These are phyloP conservation scores for Pardosa pseudoannulata DNA, from an alignment of 2,888 invertebrate genomes.

Conservation along the genomic window DNA sequence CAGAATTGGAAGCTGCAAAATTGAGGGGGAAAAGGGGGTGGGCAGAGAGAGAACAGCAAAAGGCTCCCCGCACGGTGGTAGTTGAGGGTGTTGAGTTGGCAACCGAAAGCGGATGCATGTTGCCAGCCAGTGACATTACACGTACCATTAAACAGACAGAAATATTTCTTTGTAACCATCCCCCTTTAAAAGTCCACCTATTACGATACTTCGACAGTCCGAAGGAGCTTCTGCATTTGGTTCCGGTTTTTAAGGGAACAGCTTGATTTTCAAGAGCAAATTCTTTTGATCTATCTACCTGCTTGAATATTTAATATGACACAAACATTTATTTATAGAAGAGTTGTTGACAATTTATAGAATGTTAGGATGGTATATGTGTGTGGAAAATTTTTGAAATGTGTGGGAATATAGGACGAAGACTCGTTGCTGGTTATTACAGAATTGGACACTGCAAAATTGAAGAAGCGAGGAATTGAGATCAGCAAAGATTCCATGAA, in stretches of 20 bases:
- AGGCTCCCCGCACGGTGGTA: neutral
- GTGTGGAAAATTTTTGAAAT: conserved; percentile 63
- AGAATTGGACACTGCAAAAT: conserved; percentile 40
- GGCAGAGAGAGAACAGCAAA: too few relatives aligned
- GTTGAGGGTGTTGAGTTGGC: conserved; percentile 19
- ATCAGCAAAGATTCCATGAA: neutral
- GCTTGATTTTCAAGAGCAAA: too few relatives aligned
- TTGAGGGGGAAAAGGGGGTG: neutral
- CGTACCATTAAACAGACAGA: too few relatives aligned
- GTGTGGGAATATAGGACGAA: conserved; percentile 43
- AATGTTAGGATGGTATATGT: conserved; percentile 54
- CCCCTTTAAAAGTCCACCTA: too few relatives aligned
- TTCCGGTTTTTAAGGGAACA: too few relatives aligned
- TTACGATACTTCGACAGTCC: too few relatives aligned
- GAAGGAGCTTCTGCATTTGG: too few relatives aligned
- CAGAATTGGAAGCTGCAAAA: conserved; percentile 43
- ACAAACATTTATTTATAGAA: too few relatives aligned
- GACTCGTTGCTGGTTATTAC: conserved; percentile 43
- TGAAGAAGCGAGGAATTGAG: neutral
- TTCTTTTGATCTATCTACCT: too few relatives aligned
- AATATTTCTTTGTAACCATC: too few relatives aligned
- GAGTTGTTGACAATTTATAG: too few relatives aligned
- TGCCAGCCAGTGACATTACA: neutral
- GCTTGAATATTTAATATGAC: too few relatives aligned
- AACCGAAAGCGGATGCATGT: conserved; percentile 16